Percentiles rank a stretch among this genome's conserved stretches.
Conservation (phyloP, 2,113 vertebrate genomes). For the Chionodraco myersi region DNA sequence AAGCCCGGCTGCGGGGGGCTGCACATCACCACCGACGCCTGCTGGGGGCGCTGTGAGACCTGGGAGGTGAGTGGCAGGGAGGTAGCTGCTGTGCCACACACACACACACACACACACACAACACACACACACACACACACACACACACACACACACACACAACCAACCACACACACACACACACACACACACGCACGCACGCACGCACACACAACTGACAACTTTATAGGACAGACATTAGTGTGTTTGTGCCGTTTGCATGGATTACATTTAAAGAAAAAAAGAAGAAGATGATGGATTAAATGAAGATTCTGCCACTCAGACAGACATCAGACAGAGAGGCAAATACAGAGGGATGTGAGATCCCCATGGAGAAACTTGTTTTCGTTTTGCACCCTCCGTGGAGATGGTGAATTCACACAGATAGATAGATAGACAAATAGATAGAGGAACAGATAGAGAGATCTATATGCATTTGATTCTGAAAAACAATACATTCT, state of each 20-base stretch:
- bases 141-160: too few relatives aligned
- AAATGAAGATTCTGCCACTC: not conserved
- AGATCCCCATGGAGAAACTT: not conserved
- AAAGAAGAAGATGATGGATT: not conserved
- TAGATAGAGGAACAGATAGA: not conserved
- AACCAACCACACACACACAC: too few relatives aligned
- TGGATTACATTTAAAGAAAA: not conserved
- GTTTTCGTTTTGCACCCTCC: not conserved
- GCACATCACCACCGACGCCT: conserved; percentile 93
- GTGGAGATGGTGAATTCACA: not conserved
- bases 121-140: too few relatives aligned
- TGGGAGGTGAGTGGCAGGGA: conserved; percentile 89
- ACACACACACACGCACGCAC: too few relatives aligned
- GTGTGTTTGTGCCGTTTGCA: not conserved
- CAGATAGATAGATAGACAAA: not conserved
- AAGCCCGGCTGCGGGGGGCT: conserved; percentile 90
- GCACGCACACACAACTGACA: too few relatives aligned
- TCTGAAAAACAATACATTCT: not conserved
- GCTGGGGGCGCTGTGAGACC: conserved; percentile 97
- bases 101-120: too few relatives aligned
- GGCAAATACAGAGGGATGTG: not conserved
- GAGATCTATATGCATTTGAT: not conserved
- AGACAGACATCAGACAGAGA: not conserved
- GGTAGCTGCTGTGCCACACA: not conserved
- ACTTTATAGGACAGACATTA: too few relatives aligned